These are phyloP conservation scores for Melanaphis sacchari DNA, from an alignment of 1,140 invertebrate genomes.

Conservation along the genomic window DNA sequence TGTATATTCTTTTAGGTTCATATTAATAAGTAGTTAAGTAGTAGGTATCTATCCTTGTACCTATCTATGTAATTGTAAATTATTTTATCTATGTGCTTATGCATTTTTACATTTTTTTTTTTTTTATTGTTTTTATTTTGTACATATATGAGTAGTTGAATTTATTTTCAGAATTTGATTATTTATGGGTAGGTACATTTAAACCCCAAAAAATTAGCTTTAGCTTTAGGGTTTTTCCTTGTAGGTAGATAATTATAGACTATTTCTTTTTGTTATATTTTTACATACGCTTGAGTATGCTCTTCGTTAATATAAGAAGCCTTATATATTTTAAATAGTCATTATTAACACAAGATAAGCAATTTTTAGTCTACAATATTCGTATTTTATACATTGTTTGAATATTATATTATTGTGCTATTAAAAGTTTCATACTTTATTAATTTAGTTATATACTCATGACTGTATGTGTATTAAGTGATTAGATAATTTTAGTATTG, in stretches of 20 bases:
- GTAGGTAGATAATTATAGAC: background rate
- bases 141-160: background rate
- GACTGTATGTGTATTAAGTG: background rate
- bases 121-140: background rate
- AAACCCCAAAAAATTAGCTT: background rate
- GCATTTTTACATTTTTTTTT: no score
- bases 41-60: background rate
- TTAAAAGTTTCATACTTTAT: background rate
- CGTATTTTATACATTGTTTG: no score
- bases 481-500: background rate
- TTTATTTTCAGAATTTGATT: background rate
- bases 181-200: background rate
- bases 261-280: background rate
- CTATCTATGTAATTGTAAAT: background rate
- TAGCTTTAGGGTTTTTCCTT: background rate
- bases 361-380: background rate
- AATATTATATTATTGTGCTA: background rate
- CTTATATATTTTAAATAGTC: constrained; percentile 28
- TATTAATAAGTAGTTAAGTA: no score
- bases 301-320: background rate
- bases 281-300: background rate
- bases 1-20: background rate
- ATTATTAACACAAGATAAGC: background rate
- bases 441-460: background rate
- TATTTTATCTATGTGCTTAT: background rate